Evolutionary conservation across 2,113 vertebrate genomes (phyloP), one percentile per base, ranked within the genome.

Genomic region (Chloropsis hardwickii): DNA sequence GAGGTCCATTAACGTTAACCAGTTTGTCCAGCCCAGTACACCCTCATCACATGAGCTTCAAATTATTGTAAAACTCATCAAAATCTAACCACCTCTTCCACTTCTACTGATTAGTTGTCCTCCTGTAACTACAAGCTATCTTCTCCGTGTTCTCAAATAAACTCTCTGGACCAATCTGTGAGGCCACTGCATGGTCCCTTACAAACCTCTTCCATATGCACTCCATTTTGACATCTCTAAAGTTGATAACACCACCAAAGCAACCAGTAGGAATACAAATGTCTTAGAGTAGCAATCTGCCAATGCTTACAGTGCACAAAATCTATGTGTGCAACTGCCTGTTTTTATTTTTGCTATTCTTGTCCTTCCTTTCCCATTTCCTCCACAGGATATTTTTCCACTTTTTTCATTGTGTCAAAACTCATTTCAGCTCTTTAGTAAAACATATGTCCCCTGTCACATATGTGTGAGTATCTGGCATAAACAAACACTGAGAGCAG

Each of bases 281-380:
- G 45, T 79, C 58, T 69, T 71, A 58, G 61, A 78, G 44, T 3
- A 90, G 42, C 35, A 53, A 61, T 53, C 65, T 78, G 56, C 60
- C 42, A 83, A 35, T 60, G 91, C 81, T 95, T 86, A 84, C 61
- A n/a, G 35, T n/a, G 61, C 73, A 91, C 19, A 86, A 78, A 90
- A 86, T 35, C 67, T 35, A 5, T 40, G 39, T 11, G 13, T 72
- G 69, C 66, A 86, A 72, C 60, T 67, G 77, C 54, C 69, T 84
- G 48, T 4, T 95, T 86, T 81, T 84, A 79, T 64, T 82, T 86
- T 76, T 84, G 80, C 58, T 95, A 48, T 91, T 91, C 61, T 89
- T 53, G 25, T 89, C 62, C 78, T 95, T 92, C 83, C 95, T 87
- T 92, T 89, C 61, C 48, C 10, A 45, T 94, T 95, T 95, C 86